Evolutionary conservation across 92 coral and sea anemone genomes (phyloP), one percentile per base, ranked within the genome.

Genomic region (Montipora capitata): DNA sequence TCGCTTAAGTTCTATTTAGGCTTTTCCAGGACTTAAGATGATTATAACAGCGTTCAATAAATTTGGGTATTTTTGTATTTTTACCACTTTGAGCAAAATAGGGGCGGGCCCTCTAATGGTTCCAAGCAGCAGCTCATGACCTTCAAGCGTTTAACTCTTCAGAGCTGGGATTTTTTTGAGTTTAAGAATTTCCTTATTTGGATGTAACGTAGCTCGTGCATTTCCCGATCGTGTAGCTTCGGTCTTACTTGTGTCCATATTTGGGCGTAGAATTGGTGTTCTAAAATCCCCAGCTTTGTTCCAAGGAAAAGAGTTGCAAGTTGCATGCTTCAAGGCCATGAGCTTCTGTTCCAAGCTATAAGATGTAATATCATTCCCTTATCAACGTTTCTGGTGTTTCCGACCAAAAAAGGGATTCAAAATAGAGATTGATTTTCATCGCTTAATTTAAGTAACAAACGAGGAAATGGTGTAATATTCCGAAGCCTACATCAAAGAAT

Each of bases 81-180:
- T 83, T 15, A 81, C 64, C 54, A 68, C 44, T 14, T 35, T 13
- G 45, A 35, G 43, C 74, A 7, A 5, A 72, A 11, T 10, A 65
- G 87, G 54, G 87, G 87, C 87, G 15, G 87, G 87, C 79, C 87
- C 87, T 83, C 87, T 57, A 10, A 62, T 72, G 59, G 76, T 69
- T 80, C 39, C n/a, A 20, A 48, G 52, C 7, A 5, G 6, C 10
- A 48, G 10, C 10, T 48, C 10, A 48, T 48, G 10, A 48, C 0
- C 35, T 27, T 27, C 35, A 27, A 27, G 35, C 35, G 35, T 27
- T 27, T 27, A 27, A 1, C 35, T 27, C 35, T 0, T 27, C 35
- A 27, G 35, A 27, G 35, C 35, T 27, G 35, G 35, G 35, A 27
- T 27, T 27, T 27, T 27, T 27, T 27, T 27, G 35, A 27, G 35